phyloP scores from a whole-genome alignment of 1,140 invertebrate genomes.

The Pachypeltis micranthus region DNA sequence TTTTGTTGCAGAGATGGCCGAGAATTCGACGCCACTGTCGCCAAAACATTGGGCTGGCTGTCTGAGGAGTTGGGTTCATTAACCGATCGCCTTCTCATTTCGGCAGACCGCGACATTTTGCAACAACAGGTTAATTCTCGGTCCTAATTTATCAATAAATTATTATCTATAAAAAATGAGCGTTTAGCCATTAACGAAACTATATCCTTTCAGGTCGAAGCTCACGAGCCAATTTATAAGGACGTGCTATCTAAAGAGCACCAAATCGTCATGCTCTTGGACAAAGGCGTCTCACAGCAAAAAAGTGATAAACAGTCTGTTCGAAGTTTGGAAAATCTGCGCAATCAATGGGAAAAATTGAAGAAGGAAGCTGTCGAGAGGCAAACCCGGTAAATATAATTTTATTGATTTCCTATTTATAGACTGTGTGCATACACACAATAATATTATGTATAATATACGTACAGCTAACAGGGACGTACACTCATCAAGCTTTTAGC shows the following conservation, averaged over 20 bases:
- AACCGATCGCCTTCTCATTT: constrained; percentile 65
- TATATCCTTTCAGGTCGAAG: constrained; percentile 18
- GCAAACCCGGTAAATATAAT: constrained; percentile 45
- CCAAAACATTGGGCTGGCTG: constrained; percentile 78
- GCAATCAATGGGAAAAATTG: constrained; percentile 79
- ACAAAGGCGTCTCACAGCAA: constrained; percentile 61
- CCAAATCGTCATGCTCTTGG: constrained; percentile 85
- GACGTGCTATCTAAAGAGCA: constrained; percentile 82
- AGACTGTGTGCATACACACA: too few relatives aligned
- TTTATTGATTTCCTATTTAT: neutral
- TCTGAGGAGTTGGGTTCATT: constrained; percentile 61
- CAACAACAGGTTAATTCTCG: constrained; percentile 69
- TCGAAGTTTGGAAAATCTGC: constrained; percentile 72
- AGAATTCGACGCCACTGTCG: constrained; percentile 75
- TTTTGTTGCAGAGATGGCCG: constrained; percentile 51
- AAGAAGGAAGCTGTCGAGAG: constrained; percentile 73
- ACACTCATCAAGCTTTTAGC: too few relatives aligned
- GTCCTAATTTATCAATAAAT: too few relatives aligned
- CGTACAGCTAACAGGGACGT: too few relatives aligned
- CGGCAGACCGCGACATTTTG: constrained; percentile 69
- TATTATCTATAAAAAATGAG: too few relatives aligned
- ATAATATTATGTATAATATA: too few relatives aligned
- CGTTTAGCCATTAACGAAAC: too few relatives aligned
- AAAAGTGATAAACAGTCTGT: constrained; percentile 53
- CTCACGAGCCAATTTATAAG: constrained; percentile 58